These are phyloP conservation scores for Oscheius sp. DNA, from an alignment of 2,888 invertebrate species.

Conservation along the genomic window DNA sequence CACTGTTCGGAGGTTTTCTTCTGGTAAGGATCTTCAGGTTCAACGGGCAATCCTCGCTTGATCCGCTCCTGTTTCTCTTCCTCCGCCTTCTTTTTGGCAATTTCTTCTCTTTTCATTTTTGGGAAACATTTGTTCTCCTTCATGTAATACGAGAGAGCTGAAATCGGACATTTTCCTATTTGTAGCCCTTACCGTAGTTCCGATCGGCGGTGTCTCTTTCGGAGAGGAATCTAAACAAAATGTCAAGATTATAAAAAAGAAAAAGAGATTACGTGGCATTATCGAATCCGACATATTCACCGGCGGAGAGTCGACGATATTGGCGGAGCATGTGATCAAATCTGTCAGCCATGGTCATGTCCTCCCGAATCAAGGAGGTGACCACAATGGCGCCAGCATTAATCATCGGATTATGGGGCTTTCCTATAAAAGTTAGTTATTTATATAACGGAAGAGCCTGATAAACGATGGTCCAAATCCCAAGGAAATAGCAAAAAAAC, in stretches of 20 bases:
- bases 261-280: conserved; percentile 82
- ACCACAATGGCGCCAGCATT: conserved; percentile 97
- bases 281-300: conserved; percentile 88
- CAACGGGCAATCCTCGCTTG: neutral
- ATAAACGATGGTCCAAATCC: too few species aligned
- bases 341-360: conserved; percentile 74
- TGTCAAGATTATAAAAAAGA: neutral
- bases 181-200: conserved; percentile 83
- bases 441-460: too few species aligned
- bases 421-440: conserved; percentile 80
- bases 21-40: neutral
- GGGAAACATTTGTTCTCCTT: conserved; percentile 79
- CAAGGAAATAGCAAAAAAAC: neutral
- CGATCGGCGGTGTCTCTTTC: conserved; percentile 92
- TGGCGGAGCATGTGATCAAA: conserved; percentile 75
- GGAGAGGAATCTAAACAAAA: conserved; percentile 16
- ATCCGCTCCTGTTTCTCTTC: neutral
- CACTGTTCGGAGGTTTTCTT: conserved; percentile 14
- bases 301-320: conserved; percentile 82
- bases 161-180: too few species aligned
- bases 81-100: neutral
- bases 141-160: conserved; percentile 92
- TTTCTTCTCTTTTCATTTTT: conserved; percentile 3
- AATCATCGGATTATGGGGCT: conserved; percentile 98
- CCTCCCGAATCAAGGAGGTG: conserved; percentile 81